phyloP scores from a whole-genome alignment of 2,888 invertebrate species.

The Drosophila tripunctata region DNA sequence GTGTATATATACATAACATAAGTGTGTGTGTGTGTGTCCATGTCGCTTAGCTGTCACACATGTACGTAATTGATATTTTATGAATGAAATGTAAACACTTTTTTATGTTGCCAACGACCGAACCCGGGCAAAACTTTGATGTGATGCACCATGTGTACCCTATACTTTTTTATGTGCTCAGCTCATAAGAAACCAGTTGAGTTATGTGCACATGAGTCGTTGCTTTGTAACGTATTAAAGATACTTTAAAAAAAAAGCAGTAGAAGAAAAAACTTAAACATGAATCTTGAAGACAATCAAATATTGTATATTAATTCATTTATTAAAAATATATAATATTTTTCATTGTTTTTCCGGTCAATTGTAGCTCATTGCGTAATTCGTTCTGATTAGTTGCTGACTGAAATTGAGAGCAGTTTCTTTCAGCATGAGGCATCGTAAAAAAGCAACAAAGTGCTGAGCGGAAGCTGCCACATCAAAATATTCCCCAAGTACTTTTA shows the following conservation, averaged over 20 bases:
- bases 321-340: too few species aligned
- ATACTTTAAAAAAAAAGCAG: too few species aligned
- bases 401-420: not conserved
- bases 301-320: too few species aligned
- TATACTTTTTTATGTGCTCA: conserved; percentile 22
- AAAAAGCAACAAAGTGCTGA: conserved; percentile 47
- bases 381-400: conserved; percentile 6
- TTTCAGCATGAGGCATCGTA: conserved; percentile 29
- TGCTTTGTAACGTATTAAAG: not conserved
- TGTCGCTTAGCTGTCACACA: conserved; percentile 67
- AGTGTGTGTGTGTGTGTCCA: conserved; percentile 15
- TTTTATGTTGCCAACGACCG: conserved; percentile 57
- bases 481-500: conserved; percentile 56
- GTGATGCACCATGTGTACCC: conserved; percentile 35
- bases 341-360: too few species aligned
- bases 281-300: too few species aligned
- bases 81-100: conserved; percentile 80
- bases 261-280: not conserved
- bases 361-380: conserved; percentile 12
- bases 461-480: conserved; percentile 40
- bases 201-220: not conserved
- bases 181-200: conserved; percentile 2
- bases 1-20: not conserved
- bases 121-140: conserved; percentile 41
- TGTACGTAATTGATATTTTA: conserved; percentile 80